Evolutionary conservation across 2,888 invertebrate species (phyloP).

Genomic region (Sphaerophoria taeniata): DNA sequence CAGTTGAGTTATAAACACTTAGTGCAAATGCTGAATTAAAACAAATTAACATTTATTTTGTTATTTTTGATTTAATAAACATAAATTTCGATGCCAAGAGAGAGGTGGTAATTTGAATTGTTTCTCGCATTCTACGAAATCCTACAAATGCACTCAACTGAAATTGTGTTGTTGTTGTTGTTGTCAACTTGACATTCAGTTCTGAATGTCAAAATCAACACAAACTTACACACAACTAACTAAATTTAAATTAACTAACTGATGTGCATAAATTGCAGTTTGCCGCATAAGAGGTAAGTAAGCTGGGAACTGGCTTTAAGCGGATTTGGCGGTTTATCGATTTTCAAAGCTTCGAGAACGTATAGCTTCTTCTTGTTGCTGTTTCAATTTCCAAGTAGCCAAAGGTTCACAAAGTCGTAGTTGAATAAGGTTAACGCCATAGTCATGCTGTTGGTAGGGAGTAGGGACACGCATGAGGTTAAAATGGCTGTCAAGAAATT

Average conservation of each 20-base stretch:
- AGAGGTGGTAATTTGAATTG: neutral
- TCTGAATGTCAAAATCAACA: conserved; percentile 23
- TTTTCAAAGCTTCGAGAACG: conserved; percentile 1
- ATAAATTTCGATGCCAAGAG: neutral
- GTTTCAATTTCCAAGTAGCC: conserved; percentile 6
- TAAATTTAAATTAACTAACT: neutral
- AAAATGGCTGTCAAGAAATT: conserved; percentile 14
- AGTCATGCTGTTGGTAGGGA: neutral
- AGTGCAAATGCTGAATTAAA: neutral
- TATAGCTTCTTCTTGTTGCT: neutral
- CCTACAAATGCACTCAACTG: conserved; percentile 25
- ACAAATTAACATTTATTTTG: neutral
- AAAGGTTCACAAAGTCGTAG: conserved; percentile 14
- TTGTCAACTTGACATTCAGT: neutral
- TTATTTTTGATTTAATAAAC: neutral
- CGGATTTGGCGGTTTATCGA: conserved; percentile 42
- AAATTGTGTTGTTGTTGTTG: neutral
- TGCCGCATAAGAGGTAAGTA: conserved; percentile 2
- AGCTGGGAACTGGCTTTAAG: neutral
- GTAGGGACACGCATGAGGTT: neutral
- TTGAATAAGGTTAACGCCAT: neutral
- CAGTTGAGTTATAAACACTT: neutral
- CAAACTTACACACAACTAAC: neutral
- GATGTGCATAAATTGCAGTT: conserved; percentile 12
- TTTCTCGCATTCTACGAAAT: conserved; percentile 5